phyloP scores from a whole-genome alignment of 2,797 vertebrate genomes.

The Gambusia yucatana region DNA sequence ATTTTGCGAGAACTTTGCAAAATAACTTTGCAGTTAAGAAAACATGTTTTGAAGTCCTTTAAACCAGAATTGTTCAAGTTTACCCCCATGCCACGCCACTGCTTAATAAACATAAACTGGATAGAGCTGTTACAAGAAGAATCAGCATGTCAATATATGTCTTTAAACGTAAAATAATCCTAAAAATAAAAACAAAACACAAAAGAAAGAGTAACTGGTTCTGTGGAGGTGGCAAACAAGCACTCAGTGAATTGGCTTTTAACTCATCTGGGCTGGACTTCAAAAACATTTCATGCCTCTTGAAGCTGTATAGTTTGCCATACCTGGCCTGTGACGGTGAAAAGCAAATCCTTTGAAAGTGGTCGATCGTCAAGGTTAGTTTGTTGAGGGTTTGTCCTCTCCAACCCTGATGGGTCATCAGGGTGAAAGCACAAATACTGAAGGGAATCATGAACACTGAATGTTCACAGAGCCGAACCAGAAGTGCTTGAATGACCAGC shows the following conservation, averaged over 20 bases:
- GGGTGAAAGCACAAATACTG: conserved; percentile 9
- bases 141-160: neutral
- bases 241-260: neutral
- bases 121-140: neutral
- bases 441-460: conserved; percentile 15
- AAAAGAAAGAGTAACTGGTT: neutral
- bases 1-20: neutral
- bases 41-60: neutral
- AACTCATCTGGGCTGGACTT: conserved; percentile 16
- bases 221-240: neutral
- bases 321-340: conserved; percentile 1
- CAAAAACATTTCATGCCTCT: conserved; percentile 16
- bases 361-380: conserved; percentile 29
- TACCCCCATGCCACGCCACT: neutral
- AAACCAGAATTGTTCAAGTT: neutral
- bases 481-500: conserved; percentile 29
- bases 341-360: conserved; percentile 33
- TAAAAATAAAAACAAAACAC: neutral
- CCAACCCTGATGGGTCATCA: neutral
- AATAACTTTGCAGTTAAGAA: neutral
- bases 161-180: neutral
- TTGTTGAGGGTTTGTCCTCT: conserved; percentile 29
- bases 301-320: conserved; percentile 9
- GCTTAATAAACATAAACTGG: neutral
- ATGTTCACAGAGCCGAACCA: conserved; percentile 34